These are phyloP conservation scores for Acanthosoma haemorrhoidale DNA, from an alignment of 2,888 invertebrate species.

Conservation along the genomic window DNA sequence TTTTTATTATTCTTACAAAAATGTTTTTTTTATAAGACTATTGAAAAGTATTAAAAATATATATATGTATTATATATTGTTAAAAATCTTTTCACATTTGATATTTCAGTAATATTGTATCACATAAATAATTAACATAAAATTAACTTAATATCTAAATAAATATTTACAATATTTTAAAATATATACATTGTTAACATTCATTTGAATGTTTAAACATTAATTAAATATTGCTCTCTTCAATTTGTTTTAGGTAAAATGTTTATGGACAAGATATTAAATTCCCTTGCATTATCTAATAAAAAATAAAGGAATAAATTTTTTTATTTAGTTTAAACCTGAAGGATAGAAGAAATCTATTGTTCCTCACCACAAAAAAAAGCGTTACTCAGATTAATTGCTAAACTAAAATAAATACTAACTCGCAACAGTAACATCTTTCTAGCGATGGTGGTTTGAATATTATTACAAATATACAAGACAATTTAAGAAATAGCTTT, in stretches of 20 bases:
- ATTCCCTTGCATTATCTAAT: background rate
- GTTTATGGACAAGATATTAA: no score
- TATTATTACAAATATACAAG: background rate
- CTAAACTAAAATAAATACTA: constrained; percentile 10
- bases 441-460: background rate
- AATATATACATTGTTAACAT: constrained; percentile 21
- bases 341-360: background rate
- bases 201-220: constrained; percentile 9
- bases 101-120: background rate
- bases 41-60: background rate
- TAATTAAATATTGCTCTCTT: background rate
- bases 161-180: constrained; percentile 23
- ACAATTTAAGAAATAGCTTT: no score
- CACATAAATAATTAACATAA: constrained; percentile 24
- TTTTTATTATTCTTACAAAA: background rate
- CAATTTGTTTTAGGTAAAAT: no score
- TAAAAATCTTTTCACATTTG: background rate
- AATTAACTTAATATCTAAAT: constrained; percentile 8
- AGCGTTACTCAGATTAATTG: constrained; percentile 3
- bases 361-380: background rate
- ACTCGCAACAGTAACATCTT: background rate
- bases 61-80: no score
- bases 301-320: background rate
- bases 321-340: no score
- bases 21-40: background rate